Evolutionary conservation across 2,113 vertebrate species (phyloP).

Genomic region (Orientallactaga bullata): DNA sequence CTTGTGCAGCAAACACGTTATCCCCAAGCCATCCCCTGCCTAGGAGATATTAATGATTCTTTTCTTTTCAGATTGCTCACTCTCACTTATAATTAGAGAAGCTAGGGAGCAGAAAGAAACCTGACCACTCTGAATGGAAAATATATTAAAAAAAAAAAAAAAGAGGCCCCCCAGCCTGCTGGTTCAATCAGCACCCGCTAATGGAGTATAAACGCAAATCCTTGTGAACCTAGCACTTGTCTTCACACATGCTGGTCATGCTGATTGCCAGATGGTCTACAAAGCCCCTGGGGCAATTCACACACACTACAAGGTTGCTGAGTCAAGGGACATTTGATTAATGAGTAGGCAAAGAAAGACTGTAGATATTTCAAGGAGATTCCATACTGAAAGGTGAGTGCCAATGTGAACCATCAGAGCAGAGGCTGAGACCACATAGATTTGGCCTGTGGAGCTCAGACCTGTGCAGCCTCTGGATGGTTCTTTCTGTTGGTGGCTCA

Average conservation of each 20-base stretch:
- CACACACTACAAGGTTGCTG: background rate
- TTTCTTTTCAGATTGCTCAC: background rate
- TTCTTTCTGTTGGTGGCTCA: background rate
- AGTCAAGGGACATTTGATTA: background rate
- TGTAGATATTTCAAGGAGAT: background rate
- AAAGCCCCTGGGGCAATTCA: background rate
- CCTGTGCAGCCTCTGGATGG: background rate
- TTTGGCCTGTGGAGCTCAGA: background rate
- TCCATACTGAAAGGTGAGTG: background rate
- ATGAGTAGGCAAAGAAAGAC: slow-evolving; percentile 29
- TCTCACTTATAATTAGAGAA: background rate
- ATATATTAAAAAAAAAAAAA: background rate
- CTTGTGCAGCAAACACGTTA: too few relatives aligned
- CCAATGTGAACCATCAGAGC: background rate
- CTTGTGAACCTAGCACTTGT: background rate
- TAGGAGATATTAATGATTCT: background rate
- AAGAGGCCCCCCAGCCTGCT: background rate
- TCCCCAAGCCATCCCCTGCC: background rate
- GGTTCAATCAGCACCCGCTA: background rate
- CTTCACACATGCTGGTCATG: background rate
- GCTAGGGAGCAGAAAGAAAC: background rate
- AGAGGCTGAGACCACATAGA: background rate
- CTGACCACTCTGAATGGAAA: background rate
- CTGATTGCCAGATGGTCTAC: background rate
- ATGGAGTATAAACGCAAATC: background rate